Evolutionary conservation across 2,888 invertebrate species (phyloP).

Genomic region (Eupithecia dodoneata): DNA sequence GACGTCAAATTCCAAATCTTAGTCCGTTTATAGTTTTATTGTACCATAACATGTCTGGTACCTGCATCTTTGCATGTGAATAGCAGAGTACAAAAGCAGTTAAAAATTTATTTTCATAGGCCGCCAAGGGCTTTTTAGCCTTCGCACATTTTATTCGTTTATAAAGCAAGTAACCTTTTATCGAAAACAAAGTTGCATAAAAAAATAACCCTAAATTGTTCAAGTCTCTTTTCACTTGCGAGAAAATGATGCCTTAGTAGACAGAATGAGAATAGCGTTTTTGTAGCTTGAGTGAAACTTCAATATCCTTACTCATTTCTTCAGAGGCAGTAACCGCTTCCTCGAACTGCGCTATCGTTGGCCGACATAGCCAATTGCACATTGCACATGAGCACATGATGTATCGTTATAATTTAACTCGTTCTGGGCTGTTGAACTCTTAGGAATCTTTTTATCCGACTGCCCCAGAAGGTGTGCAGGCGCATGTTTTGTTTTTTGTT

Average conservation of each 20-base stretch:
- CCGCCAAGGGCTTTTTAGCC: background rate
- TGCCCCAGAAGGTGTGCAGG: background rate
- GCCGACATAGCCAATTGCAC: conserved; percentile 60
- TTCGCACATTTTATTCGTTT: background rate
- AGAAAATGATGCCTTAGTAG: background rate
- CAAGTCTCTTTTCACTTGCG: background rate
- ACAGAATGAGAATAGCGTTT: background rate
- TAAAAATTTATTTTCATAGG: background rate
- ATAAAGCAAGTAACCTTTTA: too few species aligned
- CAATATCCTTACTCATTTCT: conserved; percentile 16
- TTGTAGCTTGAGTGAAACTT: conserved; percentile 23
- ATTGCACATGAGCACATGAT: conserved; percentile 42
- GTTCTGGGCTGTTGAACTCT: conserved; percentile 21
- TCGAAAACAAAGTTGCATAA: background rate
- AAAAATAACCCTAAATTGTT: background rate
- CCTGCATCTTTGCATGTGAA: background rate
- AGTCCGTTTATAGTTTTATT: background rate
- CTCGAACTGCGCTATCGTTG: conserved; percentile 72
- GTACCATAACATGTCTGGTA: background rate
- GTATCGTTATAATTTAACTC: conserved; percentile 44
- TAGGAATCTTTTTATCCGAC: conserved; percentile 3
- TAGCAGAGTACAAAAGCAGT: too few species aligned
- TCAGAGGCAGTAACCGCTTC: conserved; percentile 63
- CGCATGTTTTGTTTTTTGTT: background rate
- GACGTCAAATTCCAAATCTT: background rate